Conservation (phyloP, 2,113 vertebrate genomes). For the Regulus satrapa region DNA sequence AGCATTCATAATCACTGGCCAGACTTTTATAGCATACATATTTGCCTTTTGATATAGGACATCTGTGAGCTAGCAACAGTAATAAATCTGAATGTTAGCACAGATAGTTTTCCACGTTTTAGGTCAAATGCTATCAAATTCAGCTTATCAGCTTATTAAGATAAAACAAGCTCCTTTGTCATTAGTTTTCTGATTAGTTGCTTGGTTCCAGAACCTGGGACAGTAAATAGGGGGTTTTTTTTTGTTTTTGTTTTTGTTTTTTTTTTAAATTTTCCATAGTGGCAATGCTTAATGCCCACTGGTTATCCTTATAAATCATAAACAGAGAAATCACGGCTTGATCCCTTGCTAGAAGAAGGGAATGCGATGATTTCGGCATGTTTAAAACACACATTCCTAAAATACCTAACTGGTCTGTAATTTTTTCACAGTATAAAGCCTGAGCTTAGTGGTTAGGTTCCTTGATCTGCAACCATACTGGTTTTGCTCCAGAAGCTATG, state of each 20-base stretch:
- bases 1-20: background rate
- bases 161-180: slow-evolving; percentile 1
- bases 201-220: background rate
- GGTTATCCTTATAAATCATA: background rate
- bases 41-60: slow-evolving; percentile 13
- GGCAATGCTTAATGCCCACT: background rate
- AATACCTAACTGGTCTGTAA: background rate
- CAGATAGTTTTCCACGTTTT: background rate
- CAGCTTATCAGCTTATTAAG: background rate
- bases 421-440: slow-evolving; percentile 2
- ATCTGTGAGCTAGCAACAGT: background rate
- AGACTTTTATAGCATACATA: background rate
- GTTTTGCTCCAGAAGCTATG: background rate
- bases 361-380: slow-evolving; percentile 36
- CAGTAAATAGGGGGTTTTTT: background rate
- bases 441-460: background rate
- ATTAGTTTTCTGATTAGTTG: background rate
- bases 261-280: background rate
- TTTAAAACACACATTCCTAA: slow-evolving; percentile 1
- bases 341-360: background rate
- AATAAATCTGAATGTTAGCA: slow-evolving; percentile 44
- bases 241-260: background rate
- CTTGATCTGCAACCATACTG: background rate
- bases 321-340: background rate
- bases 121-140: slow-evolving; percentile 38